Evolutionary conservation across 2,113 vertebrate species (phyloP), one percentile per base, ranked within the genome.

Genomic region (Callorhinus ursinus): DNA sequence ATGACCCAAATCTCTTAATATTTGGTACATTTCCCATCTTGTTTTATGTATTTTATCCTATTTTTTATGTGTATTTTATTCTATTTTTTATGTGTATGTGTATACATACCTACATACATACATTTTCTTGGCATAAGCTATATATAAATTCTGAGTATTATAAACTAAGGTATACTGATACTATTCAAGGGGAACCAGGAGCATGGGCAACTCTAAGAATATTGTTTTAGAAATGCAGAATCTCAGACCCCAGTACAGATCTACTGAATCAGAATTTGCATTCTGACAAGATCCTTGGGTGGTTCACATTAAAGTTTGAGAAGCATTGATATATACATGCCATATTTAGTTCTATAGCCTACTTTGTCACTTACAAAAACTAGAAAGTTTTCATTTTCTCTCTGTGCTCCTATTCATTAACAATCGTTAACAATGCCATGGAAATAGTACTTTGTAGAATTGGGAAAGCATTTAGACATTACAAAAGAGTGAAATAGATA

Each of bases 401-500:
- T 83, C 0, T 74, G 39, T 69, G 74, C 9, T 4, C 7, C 7
- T 1, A 39, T 72, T 89, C 28, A 63, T n/a, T 53, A 77, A 77
- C 28, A 53, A n/a, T 61, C 33, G 0, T 92, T 89, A 88, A 74
- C 26, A 84, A 18, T 88, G 24, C 14, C 46, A 8, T 65, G 31
- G 65, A 84, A 72, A 79, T 86, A 76, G 22, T 90, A 80, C 80
- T 92, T 46, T 86, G 24, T 49, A 71, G 42, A 96, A 93, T 28
- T 80, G 88, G 33, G 1, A 24, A 95, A 89, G 96, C n/a, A 90
- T 51, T 90, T 90, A 90, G 31, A 83, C 42, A 59, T 89, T 57
- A 24, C 8, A 72, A 72, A 69, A 84, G 31, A 57, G 16, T 33
- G 21, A 81, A 92, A 63, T 74, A 55, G 39, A n/a, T 63, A 28